These are phyloP conservation scores for Polyodon spathula DNA, from an alignment of 2,113 vertebrate species.

Conservation along the genomic window DNA sequence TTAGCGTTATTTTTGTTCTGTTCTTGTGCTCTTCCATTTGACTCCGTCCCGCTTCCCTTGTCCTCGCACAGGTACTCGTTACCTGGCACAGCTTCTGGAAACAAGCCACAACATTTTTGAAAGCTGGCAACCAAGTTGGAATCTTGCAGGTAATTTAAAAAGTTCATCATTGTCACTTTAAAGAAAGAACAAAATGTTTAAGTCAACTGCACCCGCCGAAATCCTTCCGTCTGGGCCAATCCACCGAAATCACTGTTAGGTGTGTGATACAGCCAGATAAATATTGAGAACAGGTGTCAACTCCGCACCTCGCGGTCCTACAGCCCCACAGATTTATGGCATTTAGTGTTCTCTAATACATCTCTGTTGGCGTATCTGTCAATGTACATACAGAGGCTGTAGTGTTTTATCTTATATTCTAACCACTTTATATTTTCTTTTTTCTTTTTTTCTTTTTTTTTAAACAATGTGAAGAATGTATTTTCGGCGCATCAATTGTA, in stretches of 20 bases:
- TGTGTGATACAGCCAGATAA: slow-evolving; percentile 10
- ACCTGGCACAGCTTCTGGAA: slow-evolving; percentile 30
- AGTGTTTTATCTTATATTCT: no score
- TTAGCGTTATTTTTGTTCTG: no score
- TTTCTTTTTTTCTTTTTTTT: no score
- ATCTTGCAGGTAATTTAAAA: slow-evolving; percentile 55
- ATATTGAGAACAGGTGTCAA: slow-evolving; percentile 6
- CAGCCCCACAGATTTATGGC: slow-evolving; percentile 9
- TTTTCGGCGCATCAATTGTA: no score
- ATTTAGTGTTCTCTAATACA: not conserved
- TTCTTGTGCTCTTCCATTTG: no score
- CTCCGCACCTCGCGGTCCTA: slow-evolving; percentile 8
- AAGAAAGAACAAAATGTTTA: not conserved
- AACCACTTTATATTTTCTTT: no score
- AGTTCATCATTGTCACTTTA: slow-evolving; percentile 33
- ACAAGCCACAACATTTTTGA: slow-evolving; percentile 78
- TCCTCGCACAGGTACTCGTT: not conserved
- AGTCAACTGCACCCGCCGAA: not conserved
- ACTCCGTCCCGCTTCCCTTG: not conserved
- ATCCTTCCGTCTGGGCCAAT: not conserved
- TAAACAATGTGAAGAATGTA: no score
- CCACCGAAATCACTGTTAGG: not conserved
- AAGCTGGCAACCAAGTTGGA: slow-evolving; percentile 75
- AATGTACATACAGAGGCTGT: no score
- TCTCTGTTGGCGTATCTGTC: no score